Evolutionary conservation across 2,113 vertebrate genomes (phyloP).

Genomic region (Zapus hudsonius): DNA sequence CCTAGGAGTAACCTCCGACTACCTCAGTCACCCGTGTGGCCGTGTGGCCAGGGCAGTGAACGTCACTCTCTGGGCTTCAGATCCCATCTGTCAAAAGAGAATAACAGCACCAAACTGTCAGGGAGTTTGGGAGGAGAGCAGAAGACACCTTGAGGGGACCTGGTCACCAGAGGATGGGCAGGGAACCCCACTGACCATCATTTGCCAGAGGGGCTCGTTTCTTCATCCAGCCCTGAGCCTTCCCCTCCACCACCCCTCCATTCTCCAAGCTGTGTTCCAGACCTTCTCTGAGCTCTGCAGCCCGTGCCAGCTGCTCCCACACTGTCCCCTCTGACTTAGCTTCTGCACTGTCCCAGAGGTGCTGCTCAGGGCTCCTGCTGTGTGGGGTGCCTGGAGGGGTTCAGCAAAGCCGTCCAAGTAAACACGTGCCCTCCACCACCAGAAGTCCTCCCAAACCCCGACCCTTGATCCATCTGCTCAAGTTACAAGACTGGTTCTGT

Average conservation of each 20-base stretch:
- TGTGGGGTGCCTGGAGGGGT: neutral
- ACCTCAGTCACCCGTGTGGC: neutral
- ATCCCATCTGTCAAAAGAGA: neutral
- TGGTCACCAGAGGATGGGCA: neutral
- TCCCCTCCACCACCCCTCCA: fast-evolving
- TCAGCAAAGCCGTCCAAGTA: neutral
- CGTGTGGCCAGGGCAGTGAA: fast-evolving
- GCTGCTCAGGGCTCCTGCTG: neutral
- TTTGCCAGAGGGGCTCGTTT: neutral
- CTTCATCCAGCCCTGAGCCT: neutral
- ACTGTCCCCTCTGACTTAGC: too few relatives aligned
- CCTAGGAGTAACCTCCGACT: neutral
- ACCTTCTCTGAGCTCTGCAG: neutral
- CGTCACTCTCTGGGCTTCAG: neutral
- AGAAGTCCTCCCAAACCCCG: neutral
- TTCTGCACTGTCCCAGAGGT: neutral
- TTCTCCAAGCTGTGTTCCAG: neutral
- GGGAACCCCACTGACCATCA: neutral
- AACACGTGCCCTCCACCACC: neutral
- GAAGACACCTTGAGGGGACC: neutral
- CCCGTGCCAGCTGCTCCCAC: fast-evolving
- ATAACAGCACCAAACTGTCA: neutral
- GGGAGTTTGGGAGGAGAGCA: neutral
- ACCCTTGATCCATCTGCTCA: neutral
- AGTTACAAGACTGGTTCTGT: neutral